Conservation (phyloP, 2,113 vertebrate genomes). For the Galbula dea region DNA sequence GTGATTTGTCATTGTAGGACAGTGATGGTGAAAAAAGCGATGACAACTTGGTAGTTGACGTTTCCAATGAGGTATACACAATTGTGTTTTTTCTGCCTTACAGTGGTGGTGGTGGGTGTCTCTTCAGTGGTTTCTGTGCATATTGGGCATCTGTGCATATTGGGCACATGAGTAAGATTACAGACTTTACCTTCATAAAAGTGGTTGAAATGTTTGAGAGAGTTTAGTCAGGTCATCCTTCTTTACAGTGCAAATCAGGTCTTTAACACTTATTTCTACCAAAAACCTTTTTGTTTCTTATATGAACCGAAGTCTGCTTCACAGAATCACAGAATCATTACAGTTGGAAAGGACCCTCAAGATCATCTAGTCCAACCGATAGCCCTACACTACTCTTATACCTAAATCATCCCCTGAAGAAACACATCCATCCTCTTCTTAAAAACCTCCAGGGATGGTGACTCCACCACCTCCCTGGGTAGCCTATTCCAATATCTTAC, state of each 20-base stretch:
- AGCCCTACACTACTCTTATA: no score
- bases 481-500: no score
- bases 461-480: no score
- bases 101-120: not conserved
- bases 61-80: constrained; percentile 84
- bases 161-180: not conserved
- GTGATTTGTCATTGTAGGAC: constrained; percentile 73
- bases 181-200: not conserved
- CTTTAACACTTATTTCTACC: not conserved
- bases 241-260: not conserved
- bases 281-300: not conserved
- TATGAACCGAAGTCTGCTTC: not conserved
- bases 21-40: constrained; percentile 86
- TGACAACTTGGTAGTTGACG: constrained; percentile 86
- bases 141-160: not conserved
- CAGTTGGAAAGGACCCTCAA: no score
- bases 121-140: not conserved
- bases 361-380: no score
- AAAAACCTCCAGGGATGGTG: no score
- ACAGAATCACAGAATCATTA: no score
- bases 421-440: no score
- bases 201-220: not conserved
- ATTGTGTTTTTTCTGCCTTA: not conserved
- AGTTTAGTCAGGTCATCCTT: not conserved
- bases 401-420: no score